Percentiles rank a stretch among this genome's conserved stretches.
Conservation (phyloP, 2,888 invertebrate genomes). For the Oeneis ivallda region DNA sequence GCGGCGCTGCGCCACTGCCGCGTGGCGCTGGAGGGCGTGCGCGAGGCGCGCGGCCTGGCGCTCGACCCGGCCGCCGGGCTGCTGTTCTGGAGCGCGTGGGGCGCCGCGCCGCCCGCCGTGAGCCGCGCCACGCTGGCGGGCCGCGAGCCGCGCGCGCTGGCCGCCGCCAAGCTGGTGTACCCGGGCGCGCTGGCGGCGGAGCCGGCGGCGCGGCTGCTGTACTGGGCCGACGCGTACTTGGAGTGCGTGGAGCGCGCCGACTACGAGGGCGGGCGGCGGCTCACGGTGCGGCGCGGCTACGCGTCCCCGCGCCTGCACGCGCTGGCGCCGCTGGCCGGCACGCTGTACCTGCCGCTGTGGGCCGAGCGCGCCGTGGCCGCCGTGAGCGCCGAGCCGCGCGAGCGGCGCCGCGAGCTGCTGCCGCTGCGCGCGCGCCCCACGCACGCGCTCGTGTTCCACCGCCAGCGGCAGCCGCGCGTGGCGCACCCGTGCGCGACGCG, state of each 20-base stretch:
- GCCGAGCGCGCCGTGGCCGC: conserved; percentile 91
- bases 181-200: conserved; percentile 92
- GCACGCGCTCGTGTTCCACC: conserved; percentile 88
- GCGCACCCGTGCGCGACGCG: conserved; percentile 85
- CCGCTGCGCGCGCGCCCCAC: conserved; percentile 85
- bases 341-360: conserved; percentile 88
- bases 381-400: conserved; percentile 93
- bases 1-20: conserved; percentile 83
- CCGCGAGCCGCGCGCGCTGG: conserved; percentile 88
- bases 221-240: conserved; percentile 93
- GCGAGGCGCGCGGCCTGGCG: conserved; percentile 87
- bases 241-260: conserved; percentile 92
- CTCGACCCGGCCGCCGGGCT: conserved; percentile 85
- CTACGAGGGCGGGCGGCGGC: conserved; percentile 89
- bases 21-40: conserved; percentile 84
- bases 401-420: conserved; percentile 88
- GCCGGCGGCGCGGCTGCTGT: conserved; percentile 87
- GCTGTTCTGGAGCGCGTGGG: conserved; percentile 91
- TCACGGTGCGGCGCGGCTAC: conserved; percentile 85
- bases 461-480: conserved; percentile 87
- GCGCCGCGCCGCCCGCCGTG: conserved; percentile 82
- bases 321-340: conserved; percentile 89
- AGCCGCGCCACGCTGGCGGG: conserved; percentile 91
- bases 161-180: conserved; percentile 89
- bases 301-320: conserved; percentile 92